Evolutionary conservation across 37 sponge, comb jelly and placozoan species (phyloP), one percentile per base, ranked within the genome.

Genomic region (Oopsacas minuta): DNA sequence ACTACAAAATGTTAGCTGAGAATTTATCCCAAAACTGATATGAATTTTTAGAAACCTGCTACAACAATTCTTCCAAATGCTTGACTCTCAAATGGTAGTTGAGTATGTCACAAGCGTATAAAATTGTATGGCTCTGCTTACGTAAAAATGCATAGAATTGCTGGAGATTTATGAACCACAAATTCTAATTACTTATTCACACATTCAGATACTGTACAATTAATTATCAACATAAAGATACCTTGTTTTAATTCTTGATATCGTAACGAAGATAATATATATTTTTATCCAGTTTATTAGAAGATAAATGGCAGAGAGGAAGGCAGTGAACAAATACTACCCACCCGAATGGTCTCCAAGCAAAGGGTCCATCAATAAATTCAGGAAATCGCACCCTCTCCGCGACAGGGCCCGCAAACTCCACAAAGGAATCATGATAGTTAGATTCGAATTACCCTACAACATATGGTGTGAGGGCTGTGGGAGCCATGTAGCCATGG

Each of bases 391-490:
- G 38, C 99, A 98, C 86, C 96, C 99, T 30, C 86, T 98, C 37
- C 36, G 99, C 52, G 99, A 98, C 36, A 83, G 99, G 37, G 99
- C 99, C 28, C 87, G 92, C 23, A 94, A 95, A 82, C 91, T 98
- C 1, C 90, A 98, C 83, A 88, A 93, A 36, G 99, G 99, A 17
- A 95, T 98, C 37, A 83, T 98, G 83, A 89, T 92, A 12, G 88
- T 98, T 28, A 86, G 96, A 37, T 96, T 98, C 87, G 99, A 98
- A 85, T 86, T 98, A 36, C 99, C 99, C 0, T 98, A 86, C 93
- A 98, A 98, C 84, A 95, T 98, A 46, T 98, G 99, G 99, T 98
- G 99, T 88, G 89, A 83, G 82, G 99, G 99, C 36, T 98, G 99
- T 90, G 94, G 96, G 0, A 88, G 88, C 53, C 95, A 95, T 85